Evolutionary conservation across 2,888 invertebrate species (phyloP).

Genomic region (Punctoribates punctum): DNA sequence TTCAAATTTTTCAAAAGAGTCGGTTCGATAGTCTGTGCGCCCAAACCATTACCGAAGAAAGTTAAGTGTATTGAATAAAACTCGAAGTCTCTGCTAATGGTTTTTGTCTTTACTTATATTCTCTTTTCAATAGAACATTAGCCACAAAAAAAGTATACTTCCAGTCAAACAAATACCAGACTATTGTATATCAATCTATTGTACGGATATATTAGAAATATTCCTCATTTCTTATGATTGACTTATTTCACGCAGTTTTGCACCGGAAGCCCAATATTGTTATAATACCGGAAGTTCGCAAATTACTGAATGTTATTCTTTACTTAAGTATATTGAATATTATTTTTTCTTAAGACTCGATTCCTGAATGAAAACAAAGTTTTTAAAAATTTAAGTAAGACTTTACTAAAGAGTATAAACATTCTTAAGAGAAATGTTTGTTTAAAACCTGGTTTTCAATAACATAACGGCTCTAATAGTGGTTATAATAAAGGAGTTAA

Average conservation of each 20-base stretch:
- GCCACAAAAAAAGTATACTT: neutral
- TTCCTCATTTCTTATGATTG: neutral
- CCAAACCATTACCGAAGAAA: neutral
- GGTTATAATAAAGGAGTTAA: no score
- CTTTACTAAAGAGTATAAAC: no score
- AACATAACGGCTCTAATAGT: no score
- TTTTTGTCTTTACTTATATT: neutral
- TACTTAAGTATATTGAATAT: neutral
- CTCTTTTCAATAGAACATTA: neutral
- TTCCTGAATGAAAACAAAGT: no score
- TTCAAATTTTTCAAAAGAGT: neutral
- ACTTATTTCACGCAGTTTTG: constrained; percentile 4
- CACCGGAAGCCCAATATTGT: no score
- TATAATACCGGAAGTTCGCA: constrained; percentile 3
- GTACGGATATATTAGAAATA: neutral
- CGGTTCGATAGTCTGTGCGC: neutral
- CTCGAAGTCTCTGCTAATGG: neutral
- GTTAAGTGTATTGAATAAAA: constrained; percentile 6
- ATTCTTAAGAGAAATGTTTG: no score
- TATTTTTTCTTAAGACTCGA: neutral
- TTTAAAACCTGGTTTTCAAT: no score
- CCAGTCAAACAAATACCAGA: no score
- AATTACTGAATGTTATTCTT: neutral
- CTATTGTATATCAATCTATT: no score
- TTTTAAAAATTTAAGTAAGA: no score